A percentile compares a stretch with the other conserved stretches of the same genome.
phyloP scores from a whole-genome alignment of 64 coral and sea anemone species.

The Anthopleura sola region DNA sequence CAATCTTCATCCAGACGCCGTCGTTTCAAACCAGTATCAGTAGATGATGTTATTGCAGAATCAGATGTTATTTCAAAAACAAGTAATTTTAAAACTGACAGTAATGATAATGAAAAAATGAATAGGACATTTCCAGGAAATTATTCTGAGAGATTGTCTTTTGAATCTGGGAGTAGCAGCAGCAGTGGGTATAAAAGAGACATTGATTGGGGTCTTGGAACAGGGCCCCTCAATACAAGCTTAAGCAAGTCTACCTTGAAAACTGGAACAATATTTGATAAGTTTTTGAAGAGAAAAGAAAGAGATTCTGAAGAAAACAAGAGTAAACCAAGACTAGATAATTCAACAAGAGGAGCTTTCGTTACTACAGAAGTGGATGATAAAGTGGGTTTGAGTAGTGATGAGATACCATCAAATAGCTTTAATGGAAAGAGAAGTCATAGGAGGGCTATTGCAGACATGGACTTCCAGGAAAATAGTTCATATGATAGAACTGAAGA shows the following conservation, averaged over 20 bases:
- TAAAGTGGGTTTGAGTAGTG: background rate
- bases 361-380: background rate
- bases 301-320: background rate
- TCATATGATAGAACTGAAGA: no score
- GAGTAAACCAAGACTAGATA: background rate
- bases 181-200: background rate
- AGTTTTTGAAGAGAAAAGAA: constrained; percentile 22
- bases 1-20: constrained; percentile 13
- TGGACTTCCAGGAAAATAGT: no score
- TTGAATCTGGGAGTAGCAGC: background rate
- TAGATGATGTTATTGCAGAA: constrained; percentile 10
- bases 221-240: constrained; percentile 17
- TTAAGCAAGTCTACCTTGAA: background rate
- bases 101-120: background rate
- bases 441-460: no score
- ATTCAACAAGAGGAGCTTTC: background rate
- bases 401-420: background rate
- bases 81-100: background rate
- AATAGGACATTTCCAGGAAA: constrained; percentile 19
- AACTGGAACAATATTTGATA: constrained; percentile 29
- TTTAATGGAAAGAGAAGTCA: no score
- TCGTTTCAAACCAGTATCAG: constrained; percentile 29
- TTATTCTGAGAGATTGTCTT: background rate
- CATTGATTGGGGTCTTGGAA: constrained; percentile 19
- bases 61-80: background rate